Evolutionary conservation across 2,888 invertebrate species (phyloP).

Genomic region (Trachelus iudaicus): DNA sequence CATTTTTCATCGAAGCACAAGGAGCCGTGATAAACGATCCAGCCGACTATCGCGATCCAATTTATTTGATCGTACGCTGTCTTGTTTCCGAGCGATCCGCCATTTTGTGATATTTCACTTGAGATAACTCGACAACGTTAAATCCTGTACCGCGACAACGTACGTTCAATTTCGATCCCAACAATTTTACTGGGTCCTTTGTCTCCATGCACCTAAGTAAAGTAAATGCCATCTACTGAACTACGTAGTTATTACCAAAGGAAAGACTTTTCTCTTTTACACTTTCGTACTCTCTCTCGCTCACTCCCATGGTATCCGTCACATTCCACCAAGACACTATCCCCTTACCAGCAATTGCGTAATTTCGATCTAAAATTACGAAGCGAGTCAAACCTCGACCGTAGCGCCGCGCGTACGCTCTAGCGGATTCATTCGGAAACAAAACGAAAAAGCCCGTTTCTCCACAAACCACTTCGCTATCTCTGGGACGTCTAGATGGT

Average conservation of each 20-base stretch:
- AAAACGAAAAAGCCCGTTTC: not conserved
- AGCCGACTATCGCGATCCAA: not conserved
- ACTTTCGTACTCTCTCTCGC: not conserved
- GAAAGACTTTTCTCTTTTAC: not conserved
- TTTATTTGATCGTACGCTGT: not conserved
- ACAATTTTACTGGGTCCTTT: not conserved
- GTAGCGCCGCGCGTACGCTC: not conserved
- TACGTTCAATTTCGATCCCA: not conserved
- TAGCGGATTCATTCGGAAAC: not conserved
- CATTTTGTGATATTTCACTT: not conserved
- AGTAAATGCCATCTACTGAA: slow-evolving; percentile 13
- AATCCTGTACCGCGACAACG: not conserved
- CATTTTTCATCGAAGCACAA: not conserved
- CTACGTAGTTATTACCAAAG: not conserved
- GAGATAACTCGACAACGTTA: not conserved
- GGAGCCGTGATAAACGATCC: not conserved
- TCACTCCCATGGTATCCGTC: not conserved
- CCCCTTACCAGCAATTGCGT: not conserved
- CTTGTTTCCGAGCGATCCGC: not conserved
- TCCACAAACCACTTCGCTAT: not conserved
- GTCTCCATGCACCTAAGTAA: slow-evolving; percentile 14
- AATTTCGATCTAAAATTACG: not conserved
- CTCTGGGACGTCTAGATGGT: not conserved
- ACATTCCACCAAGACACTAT: not conserved
- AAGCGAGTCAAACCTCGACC: not conserved